Evolutionary conservation across 2,888 invertebrate genomes (phyloP).

Genomic region (Clistopyga incitator): DNA sequence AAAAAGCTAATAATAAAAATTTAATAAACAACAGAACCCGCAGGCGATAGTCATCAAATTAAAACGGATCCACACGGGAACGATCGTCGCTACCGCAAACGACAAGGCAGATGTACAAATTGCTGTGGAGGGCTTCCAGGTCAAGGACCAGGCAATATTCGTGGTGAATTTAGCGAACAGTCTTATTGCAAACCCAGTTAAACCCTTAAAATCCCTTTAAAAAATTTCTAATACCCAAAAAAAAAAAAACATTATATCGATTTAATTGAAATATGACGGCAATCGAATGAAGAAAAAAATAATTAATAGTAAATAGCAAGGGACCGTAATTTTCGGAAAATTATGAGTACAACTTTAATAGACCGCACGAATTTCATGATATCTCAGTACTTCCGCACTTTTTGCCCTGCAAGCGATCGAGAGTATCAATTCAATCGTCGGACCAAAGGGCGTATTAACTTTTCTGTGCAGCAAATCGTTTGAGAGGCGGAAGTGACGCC

Average conservation of each 20-base stretch:
- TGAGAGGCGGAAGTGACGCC: conserved; percentile 54
- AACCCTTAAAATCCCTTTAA: background rate
- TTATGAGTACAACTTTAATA: no score
- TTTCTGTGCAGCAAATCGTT: conserved; percentile 33
- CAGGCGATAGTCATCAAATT: conserved; percentile 30
- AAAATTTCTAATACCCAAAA: background rate
- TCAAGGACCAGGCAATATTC: conserved; percentile 45
- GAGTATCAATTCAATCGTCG: background rate
- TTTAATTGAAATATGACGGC: no score
- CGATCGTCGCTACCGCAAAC: conserved; percentile 28
- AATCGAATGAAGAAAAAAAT: no score
- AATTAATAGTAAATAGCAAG: no score
- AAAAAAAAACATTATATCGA: no score
- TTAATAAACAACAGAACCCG: conserved; percentile 41
- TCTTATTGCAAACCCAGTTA: conserved; percentile 56
- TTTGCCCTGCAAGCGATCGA: no score
- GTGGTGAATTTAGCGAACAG: conserved; percentile 1
- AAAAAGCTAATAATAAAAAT: conserved; percentile 9
- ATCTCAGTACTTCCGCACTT: no score
- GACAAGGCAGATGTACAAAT: conserved; percentile 58
- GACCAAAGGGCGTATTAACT: background rate
- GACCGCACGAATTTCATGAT: no score
- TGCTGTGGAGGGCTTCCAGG: conserved; percentile 68
- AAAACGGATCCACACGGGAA: conserved; percentile 4
- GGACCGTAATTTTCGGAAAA: no score